A percentile compares a stretch with the other conserved stretches of the same genome.
Evolutionary conservation across 2,113 vertebrate species (phyloP).

Genomic region (Tetrao urogallus): DNA sequence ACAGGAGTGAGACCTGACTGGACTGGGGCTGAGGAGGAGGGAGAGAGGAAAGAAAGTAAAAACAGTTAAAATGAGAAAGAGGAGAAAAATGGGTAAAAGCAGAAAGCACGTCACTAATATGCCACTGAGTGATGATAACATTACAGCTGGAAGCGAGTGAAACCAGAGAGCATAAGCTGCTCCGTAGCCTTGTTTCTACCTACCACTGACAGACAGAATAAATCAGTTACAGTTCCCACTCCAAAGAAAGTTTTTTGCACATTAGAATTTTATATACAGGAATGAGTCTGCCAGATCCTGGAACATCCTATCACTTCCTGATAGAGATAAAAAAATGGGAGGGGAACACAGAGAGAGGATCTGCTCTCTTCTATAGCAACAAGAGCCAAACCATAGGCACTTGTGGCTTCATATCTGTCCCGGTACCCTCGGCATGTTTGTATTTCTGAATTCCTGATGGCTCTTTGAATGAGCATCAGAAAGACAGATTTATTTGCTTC

Average conservation of each 20-base stretch:
- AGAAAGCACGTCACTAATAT: background rate
- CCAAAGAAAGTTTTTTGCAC: background rate
- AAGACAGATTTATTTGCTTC: background rate
- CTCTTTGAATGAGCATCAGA: background rate
- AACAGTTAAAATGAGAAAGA: background rate
- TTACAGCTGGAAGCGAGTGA: background rate
- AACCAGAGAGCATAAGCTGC: background rate
- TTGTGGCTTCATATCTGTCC: background rate
- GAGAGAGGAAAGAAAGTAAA: background rate
- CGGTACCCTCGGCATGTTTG: background rate
- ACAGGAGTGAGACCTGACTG: background rate
- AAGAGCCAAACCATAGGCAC: background rate
- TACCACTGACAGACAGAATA: background rate
- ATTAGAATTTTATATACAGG: background rate
- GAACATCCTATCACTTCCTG: background rate
- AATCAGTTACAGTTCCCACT: background rate
- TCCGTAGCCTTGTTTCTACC: background rate
- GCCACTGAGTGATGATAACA: background rate
- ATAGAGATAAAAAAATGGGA: background rate
- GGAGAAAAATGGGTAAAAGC: background rate
- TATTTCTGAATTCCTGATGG: background rate
- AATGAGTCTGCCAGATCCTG: background rate
- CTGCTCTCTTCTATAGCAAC: background rate
- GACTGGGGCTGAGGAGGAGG: accelerated
- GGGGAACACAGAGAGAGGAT: background rate